A percentile compares a stretch with the other conserved stretches of the same genome.
phyloP scores from a whole-genome alignment of 2,888 invertebrate species.

The Agonopterix heracliana region DNA sequence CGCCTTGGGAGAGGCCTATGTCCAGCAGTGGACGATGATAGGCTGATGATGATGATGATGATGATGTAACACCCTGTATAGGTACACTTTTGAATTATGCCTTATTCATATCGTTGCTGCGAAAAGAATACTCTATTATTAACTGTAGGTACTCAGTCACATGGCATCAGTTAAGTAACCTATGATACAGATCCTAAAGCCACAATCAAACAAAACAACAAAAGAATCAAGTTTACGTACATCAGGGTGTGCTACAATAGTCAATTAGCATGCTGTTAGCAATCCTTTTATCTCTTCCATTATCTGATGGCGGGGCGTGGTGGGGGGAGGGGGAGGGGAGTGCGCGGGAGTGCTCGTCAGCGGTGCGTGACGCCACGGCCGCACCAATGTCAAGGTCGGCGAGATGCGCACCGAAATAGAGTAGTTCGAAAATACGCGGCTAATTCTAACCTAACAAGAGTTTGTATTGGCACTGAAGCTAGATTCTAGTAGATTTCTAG shows the following conservation, averaged over 20 bases:
- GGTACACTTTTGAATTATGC: no score
- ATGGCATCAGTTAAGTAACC: not conserved
- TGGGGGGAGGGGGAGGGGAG: not conserved
- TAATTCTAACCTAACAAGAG: not conserved
- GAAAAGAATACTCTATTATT: no score
- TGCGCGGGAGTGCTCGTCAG: slow-evolving; percentile 19
- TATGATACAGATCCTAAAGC: not conserved
- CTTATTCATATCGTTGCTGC: no score
- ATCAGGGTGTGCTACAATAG: slow-evolving; percentile 4
- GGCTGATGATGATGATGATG: no score
- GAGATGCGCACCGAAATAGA: slow-evolving; percentile 10
- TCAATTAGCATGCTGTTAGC: slow-evolving; percentile 9
- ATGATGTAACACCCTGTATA: no score
- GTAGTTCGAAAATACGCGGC: not conserved
- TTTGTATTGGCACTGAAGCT: not conserved
- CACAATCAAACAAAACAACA: not conserved
- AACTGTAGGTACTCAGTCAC: no score
- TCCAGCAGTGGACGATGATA: no score
- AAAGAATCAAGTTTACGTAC: not conserved
- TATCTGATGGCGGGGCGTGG: slow-evolving; percentile 3
- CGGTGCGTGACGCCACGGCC: slow-evolving; percentile 19
- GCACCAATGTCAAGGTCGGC: slow-evolving; percentile 35
- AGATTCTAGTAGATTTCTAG: no score
- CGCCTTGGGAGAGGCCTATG: no score
- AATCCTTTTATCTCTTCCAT: slow-evolving; percentile 3